Percentiles rank a stretch among this genome's conserved stretches.
phyloP scores from a whole-genome alignment of 2,888 invertebrate genomes.

The Tupiocoris notatus region DNA sequence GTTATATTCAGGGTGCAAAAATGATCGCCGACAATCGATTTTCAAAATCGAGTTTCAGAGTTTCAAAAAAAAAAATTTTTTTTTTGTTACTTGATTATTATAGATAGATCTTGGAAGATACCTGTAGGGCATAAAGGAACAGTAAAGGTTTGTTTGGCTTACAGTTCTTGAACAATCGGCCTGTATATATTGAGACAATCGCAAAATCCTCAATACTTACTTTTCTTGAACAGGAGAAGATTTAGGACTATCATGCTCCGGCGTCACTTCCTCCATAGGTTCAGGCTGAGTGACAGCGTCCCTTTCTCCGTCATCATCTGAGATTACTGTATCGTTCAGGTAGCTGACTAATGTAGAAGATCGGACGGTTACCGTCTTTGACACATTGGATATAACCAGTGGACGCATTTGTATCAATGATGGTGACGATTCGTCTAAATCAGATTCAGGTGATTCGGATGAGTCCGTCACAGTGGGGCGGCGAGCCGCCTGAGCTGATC shows the following conservation, averaged over 20 bases:
- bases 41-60: too few relatives aligned
- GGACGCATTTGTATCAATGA: not conserved
- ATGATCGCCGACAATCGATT: too few relatives aligned
- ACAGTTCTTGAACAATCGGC: too few relatives aligned
- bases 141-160: too few relatives aligned
- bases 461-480: not conserved
- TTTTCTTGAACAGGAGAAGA: slow-evolving; percentile 23
- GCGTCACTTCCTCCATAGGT: slow-evolving; percentile 13
- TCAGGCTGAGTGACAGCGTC: slow-evolving; percentile 18
- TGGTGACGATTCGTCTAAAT: not conserved
- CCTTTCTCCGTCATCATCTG: slow-evolving; percentile 40
- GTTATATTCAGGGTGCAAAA: too few relatives aligned
- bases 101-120: too few relatives aligned
- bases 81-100: too few relatives aligned
- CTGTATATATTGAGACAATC: not conserved
- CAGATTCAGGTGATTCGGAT: not conserved
- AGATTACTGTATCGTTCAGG: slow-evolving; percentile 43
- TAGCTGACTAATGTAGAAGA: slow-evolving; percentile 43
- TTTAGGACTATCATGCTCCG: slow-evolving; percentile 13
- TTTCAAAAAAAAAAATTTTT: too few relatives aligned
- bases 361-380: slow-evolving; percentile 3
- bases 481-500: not conserved
- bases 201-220: too few relatives aligned
- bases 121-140: too few relatives aligned
- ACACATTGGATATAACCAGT: not conserved